Evolutionary conservation across 53 echinoderm and acorn worm genomes (phyloP).

Genomic region (Echinometra lucunter): DNA sequence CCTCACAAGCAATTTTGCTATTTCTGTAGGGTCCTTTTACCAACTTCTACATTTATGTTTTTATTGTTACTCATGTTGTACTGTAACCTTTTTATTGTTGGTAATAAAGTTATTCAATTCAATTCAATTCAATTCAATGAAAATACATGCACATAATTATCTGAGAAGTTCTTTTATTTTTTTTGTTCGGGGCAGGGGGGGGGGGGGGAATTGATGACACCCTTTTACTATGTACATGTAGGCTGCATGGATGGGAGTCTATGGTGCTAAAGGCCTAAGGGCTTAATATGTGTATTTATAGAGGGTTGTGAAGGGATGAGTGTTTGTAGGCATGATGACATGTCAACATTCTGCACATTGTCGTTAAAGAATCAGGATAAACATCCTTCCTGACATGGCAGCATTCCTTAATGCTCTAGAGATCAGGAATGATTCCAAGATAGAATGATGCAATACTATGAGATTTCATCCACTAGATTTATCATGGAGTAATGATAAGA

Average conservation of each 20-base stretch:
- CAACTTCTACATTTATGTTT: too few relatives aligned
- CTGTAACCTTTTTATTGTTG: too few relatives aligned
- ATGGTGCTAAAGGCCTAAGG: background rate
- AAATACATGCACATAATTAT: too few relatives aligned
- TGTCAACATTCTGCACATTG: slow-evolving; percentile 55
- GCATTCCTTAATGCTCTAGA: slow-evolving; percentile 13
- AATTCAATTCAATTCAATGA: too few relatives aligned
- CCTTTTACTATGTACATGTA: background rate
- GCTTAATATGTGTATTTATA: slow-evolving; percentile 25
- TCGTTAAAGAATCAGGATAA: background rate
- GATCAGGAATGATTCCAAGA: background rate
- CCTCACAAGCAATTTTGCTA: too few relatives aligned
- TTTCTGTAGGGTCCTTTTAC: too few relatives aligned
- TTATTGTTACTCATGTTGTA: too few relatives aligned
- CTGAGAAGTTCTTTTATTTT: too few relatives aligned
- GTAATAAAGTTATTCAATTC: too few relatives aligned
- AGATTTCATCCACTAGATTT: background rate
- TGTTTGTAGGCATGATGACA: slow-evolving; percentile 48
- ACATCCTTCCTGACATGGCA: background rate
- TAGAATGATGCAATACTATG: background rate
- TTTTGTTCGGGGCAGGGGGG: too few relatives aligned
- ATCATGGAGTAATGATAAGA: background rate
- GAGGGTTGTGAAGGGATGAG: slow-evolving; percentile 48
- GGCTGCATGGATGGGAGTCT: background rate
- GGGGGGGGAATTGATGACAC: background rate